Evolutionary conservation across 2,797 vertebrate species (phyloP), one percentile per base, ranked within the genome.

Genomic region (Sebastes steindachneri): DNA sequence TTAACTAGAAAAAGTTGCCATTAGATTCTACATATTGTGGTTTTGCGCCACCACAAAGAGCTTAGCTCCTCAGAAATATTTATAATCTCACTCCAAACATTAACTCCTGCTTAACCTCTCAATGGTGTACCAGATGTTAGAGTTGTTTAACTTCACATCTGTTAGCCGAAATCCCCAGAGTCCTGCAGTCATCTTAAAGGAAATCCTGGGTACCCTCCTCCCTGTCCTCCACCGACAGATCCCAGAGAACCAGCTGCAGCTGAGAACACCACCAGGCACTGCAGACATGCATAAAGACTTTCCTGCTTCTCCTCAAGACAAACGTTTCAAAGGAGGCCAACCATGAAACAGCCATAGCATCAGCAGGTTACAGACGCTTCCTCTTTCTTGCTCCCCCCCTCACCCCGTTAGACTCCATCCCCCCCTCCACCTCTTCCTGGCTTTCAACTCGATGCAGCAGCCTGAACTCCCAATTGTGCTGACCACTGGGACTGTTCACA

Each of bases 311-410:
- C 55, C 64, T 65, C 23, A 58, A 66, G 67, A 85, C 74, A 76
- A 63, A 80, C 17, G 3, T 51, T 75, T 88, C 71, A 85, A 78
- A 87, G 71, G 80, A 84, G 74, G 81, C 74, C 85, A 85, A 80
- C 83, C 84, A 53, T 79, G 83, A 92, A 90, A 91, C 55, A 85
- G 5, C 69, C 67, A 33, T 4, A 57, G 83, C 76, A 80, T 70
- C 76, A 82, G 70, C 76, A 65, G 69, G 51, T 48, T 3, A 37
- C 79, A 85, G 73, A 73, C 51, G n/a, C 81, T 81, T 89, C 86
- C 91, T 83, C 80, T 37, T n/a, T 26, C 35, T 41, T 14, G 41
- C 31, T 28, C n/a, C 9, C 2, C 10, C 9, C 35, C 10, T 5
- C 5, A 41, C 37, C 19, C 9, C 19, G 19, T 26, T 14, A 2